Conservation (phyloP, 2,113 vertebrate genomes). For the Hippocampus mohnikei region DNA sequence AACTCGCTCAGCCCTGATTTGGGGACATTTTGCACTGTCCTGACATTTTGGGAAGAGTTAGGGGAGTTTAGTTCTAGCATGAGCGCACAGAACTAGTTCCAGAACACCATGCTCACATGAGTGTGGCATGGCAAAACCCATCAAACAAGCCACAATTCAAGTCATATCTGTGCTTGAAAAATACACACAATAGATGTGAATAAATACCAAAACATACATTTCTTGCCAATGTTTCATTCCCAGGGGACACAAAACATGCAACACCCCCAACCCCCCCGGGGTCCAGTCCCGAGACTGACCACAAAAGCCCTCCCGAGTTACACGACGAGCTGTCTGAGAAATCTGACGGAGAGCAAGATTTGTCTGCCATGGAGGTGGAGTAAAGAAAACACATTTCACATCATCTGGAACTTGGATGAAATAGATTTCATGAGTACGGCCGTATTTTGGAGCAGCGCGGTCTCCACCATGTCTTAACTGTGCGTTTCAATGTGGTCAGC, state of each 20-base stretch:
- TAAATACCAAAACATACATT: background rate
- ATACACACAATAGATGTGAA: background rate
- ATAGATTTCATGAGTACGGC: conserved; percentile 19
- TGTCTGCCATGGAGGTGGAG: conserved; percentile 81
- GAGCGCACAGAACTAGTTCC: too few relatives aligned
- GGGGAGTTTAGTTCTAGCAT: too few relatives aligned
- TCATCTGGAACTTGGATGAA: conserved; percentile 17
- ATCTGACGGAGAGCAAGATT: conserved; percentile 75
- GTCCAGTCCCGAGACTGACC: conserved; percentile 46
- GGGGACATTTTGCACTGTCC: too few relatives aligned
- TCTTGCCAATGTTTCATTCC: background rate
- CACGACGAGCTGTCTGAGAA: conserved; percentile 56
- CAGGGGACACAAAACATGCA: conserved; percentile 43
- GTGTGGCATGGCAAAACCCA: too few relatives aligned
- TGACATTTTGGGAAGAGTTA: too few relatives aligned
- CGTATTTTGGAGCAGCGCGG: conserved; percentile 13
- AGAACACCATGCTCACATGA: too few relatives aligned
- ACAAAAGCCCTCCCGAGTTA: conserved; percentile 53
- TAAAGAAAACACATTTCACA: conserved; percentile 52
- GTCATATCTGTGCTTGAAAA: background rate
- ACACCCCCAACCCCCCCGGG: conserved; percentile 32
- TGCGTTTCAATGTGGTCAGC: conserved; percentile 28
- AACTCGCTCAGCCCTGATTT: too few relatives aligned
- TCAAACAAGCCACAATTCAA: too few relatives aligned
- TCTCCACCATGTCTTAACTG: conserved; percentile 11